Conservation (phyloP, 2,113 vertebrate species). For the Noctilio leporinus region DNA sequence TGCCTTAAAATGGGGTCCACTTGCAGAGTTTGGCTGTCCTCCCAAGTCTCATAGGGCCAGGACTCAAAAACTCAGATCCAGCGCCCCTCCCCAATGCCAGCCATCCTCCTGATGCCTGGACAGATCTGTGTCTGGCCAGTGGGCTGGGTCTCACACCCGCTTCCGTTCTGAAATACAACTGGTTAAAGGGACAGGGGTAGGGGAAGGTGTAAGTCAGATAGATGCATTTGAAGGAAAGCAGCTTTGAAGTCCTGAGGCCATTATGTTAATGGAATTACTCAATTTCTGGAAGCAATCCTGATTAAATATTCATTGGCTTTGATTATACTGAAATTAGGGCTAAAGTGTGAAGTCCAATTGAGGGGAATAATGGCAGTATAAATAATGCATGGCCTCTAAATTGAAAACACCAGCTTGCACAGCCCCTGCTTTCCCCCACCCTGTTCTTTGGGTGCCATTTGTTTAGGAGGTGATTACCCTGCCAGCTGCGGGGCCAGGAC, state of each 20-base stretch:
- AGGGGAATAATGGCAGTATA: conserved; percentile 90
- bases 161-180: neutral
- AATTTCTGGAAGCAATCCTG: conserved; percentile 88
- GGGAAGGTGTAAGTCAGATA: conserved; percentile 75
- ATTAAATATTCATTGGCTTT: conserved; percentile 96
- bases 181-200: conserved; percentile 46
- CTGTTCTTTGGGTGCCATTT: conserved; percentile 83
- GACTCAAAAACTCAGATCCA: neutral
- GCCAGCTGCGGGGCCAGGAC: conserved; percentile 73
- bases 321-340: conserved; percentile 93
- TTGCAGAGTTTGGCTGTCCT: neutral
- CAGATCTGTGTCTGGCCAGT: neutral
- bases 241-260: conserved; percentile 84
- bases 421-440: conserved; percentile 65
- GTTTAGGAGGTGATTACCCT: conserved; percentile 84
- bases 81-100: fast-evolving
- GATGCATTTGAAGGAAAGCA: conserved; percentile 81
- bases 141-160: neutral
- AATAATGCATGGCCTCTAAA: conserved; percentile 92
- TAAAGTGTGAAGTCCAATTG: conserved; percentile 88
- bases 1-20: neutral
- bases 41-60: neutral
- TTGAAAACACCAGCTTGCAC: conserved; percentile 88
- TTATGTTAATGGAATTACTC: conserved; percentile 92
- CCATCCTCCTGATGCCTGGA: neutral